A percentile compares a stretch with the other conserved stretches of the same genome.
Conservation (phyloP, 2,113 vertebrate genomes). For the Perca schrenkii region DNA sequence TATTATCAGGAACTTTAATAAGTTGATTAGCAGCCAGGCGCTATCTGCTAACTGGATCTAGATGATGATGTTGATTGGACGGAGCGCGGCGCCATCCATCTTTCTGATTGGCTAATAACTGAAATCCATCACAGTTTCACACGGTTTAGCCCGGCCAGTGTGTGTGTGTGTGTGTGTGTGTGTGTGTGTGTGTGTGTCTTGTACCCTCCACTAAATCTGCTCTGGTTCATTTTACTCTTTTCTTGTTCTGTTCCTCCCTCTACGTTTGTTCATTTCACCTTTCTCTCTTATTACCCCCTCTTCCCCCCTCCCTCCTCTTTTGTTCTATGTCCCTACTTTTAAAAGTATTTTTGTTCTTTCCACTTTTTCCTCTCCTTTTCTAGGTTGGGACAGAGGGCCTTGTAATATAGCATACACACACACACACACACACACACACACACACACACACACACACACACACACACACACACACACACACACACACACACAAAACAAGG, state of each 20-base stretch:
- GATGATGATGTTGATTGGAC: constrained; percentile 99
- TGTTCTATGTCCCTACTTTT: constrained; percentile 7
- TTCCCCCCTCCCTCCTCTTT: not conserved
- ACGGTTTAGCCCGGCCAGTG: constrained; percentile 65
- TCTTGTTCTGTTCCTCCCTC: constrained; percentile 10
- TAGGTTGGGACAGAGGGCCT: constrained; percentile 62
- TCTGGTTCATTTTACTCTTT: constrained; percentile 52
- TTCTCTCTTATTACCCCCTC: not conserved
- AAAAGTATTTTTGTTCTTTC: not conserved
- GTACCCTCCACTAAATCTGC: constrained; percentile 60
- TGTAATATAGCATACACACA: not conserved
- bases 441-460: not conserved
- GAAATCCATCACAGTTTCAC: constrained; percentile 98
- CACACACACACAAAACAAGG: not conserved
- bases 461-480: not conserved
- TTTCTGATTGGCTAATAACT: constrained; percentile 99
- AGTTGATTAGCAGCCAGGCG: constrained; percentile 93
- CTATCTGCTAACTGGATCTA: constrained; percentile 99
- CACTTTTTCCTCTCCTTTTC: not conserved
- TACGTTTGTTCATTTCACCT: constrained; percentile 26
- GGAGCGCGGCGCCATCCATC: constrained; percentile 96
- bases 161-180: constrained; percentile 33
- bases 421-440: constrained; percentile 21
- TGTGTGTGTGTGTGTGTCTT: constrained; percentile 31
- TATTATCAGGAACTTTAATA: constrained; percentile 98